Evolutionary conservation across 2,888 invertebrate genomes (phyloP).

Genomic region (Odontothrips loti): DNA sequence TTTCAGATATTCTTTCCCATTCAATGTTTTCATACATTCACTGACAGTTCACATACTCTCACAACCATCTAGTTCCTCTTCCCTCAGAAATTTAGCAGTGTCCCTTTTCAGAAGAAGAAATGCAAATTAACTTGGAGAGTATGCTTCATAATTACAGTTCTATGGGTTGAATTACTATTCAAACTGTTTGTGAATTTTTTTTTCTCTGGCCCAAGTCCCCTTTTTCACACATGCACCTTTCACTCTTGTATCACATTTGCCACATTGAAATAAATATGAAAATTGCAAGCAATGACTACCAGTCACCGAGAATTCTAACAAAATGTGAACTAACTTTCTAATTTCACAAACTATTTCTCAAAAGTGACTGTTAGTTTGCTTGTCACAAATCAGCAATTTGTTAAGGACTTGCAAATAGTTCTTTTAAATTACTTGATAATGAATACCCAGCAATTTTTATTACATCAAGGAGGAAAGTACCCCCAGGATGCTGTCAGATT

Average conservation of each 20-base stretch:
- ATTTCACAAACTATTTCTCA: background rate
- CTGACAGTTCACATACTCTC: background rate
- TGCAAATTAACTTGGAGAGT: too few relatives aligned
- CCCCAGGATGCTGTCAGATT: too few relatives aligned
- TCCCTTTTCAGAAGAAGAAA: too few relatives aligned
- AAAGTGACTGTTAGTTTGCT: background rate
- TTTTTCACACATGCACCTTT: background rate
- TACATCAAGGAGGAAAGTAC: too few relatives aligned
- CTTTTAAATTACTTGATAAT: too few relatives aligned
- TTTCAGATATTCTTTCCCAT: too few relatives aligned
- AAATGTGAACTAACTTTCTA: background rate
- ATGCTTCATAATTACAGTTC: too few relatives aligned
- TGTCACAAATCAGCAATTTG: background rate
- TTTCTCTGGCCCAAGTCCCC: background rate
- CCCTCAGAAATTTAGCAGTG: background rate
- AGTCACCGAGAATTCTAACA: background rate
- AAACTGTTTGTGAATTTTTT: too few relatives aligned
- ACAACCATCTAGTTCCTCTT: background rate
- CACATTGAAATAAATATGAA: constrained; percentile 5
- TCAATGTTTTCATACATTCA: background rate
- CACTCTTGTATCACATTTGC: background rate
- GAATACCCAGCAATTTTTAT: too few relatives aligned
- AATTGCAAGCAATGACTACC: background rate
- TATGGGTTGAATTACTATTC: too few relatives aligned
- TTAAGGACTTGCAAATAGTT: too few relatives aligned